Evolutionary conservation across 2,797 vertebrate species (phyloP).

Genomic region (Pseudochirops corinnae): DNA sequence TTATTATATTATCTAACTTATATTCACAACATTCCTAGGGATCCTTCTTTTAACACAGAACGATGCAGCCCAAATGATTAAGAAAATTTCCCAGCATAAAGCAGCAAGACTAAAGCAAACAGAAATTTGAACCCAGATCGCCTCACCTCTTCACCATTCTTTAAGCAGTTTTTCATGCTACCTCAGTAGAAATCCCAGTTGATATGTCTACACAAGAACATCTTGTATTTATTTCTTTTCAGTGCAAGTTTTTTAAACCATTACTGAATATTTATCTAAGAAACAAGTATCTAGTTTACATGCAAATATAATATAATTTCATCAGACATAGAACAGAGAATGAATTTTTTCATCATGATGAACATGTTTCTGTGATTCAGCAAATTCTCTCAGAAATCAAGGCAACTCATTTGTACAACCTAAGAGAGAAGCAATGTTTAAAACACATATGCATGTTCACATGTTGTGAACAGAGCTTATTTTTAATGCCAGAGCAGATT

Average conservation of each 20-base stretch:
- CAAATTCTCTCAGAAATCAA: constrained; percentile 65
- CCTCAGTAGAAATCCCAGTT: background rate
- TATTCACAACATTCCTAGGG: constrained; percentile 33
- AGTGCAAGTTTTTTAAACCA: constrained; percentile 45
- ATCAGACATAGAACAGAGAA: constrained; percentile 64
- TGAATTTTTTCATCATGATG: constrained; percentile 64
- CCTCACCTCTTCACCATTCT: constrained; percentile 27
- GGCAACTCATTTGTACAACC: constrained; percentile 48
- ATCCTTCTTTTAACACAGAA: constrained; percentile 35
- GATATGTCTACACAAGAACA: constrained; percentile 29
- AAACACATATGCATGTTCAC: constrained; percentile 8
- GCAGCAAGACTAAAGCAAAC: background rate
- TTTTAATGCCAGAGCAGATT: constrained; percentile 29
- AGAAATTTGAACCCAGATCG: constrained; percentile 22
- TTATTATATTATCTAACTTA: constrained; percentile 8
- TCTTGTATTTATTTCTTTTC: constrained; percentile 50
- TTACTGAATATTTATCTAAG: constrained; percentile 63
- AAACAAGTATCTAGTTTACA: constrained; percentile 60
- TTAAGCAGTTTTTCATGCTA: background rate
- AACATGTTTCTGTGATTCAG: constrained; percentile 66
- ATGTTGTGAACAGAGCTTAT: background rate
- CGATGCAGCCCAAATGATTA: constrained; percentile 29
- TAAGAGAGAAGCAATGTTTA: constrained; percentile 46
- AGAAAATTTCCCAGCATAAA: constrained; percentile 37
- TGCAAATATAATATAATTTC: constrained; percentile 68